Conservation (phyloP, 2,888 invertebrate genomes). For the Drosophila atripex region DNA sequence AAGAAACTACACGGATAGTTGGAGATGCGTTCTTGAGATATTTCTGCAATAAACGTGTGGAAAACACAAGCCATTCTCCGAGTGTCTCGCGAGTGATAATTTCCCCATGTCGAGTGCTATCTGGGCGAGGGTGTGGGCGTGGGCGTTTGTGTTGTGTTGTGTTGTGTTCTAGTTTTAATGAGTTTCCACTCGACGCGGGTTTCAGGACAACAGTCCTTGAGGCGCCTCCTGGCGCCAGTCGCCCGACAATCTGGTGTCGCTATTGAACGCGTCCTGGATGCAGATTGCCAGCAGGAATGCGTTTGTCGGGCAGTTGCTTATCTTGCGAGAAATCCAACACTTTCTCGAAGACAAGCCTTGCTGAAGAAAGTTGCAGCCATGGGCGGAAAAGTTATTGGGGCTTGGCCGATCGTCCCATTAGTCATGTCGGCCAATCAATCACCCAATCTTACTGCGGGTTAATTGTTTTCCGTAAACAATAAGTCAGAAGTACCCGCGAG, state of each 20-base stretch:
- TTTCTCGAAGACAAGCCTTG: constrained; percentile 39
- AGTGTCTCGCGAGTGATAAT: constrained; percentile 52
- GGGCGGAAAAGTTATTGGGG: constrained; percentile 19
- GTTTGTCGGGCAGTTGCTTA: constrained; percentile 39
- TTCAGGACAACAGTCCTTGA: constrained; percentile 56
- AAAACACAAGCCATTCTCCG: neutral
- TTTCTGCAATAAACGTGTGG: too few species aligned
- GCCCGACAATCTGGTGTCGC: constrained; percentile 32
- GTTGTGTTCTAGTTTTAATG: constrained; percentile 74
- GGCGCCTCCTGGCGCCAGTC: constrained; percentile 73
- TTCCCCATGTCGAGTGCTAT: constrained; percentile 43
- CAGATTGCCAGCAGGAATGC: constrained; percentile 26
- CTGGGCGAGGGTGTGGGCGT: too few species aligned
- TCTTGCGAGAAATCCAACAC: constrained; percentile 48
- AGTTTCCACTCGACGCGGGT: constrained; percentile 64
- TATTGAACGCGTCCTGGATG: constrained; percentile 17
- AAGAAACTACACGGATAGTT: neutral
- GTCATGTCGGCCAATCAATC: constrained; percentile 55
- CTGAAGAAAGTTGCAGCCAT: constrained; percentile 1
- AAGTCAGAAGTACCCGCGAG: constrained; percentile 22
- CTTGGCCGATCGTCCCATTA: constrained; percentile 45
- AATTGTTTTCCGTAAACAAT: constrained; percentile 55
- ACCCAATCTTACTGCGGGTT: constrained; percentile 44
- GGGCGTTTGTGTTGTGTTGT: constrained; percentile 48
- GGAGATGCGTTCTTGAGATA: too few species aligned